Evolutionary conservation across 2,888 invertebrate species (phyloP), one percentile per base, ranked within the genome.

Genomic region (Megaustenia siamemsis): DNA sequence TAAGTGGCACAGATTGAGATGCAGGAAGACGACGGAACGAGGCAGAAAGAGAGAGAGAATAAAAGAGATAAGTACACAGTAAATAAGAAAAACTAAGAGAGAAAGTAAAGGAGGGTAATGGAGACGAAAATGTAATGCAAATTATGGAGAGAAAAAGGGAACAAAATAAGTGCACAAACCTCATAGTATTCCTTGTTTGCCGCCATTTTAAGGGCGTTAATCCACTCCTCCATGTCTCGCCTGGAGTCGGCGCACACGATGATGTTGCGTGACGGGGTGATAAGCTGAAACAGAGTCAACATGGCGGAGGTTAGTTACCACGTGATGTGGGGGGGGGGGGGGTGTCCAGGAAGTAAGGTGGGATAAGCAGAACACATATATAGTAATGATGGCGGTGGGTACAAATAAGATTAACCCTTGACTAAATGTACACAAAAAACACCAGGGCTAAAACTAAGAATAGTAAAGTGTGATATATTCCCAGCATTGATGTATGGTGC

Each of bases 211-310:
- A 98, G 94, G 43, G 97, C 97, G 81, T 96, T 95, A 87, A 98
- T 95, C 98, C 98, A 98, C 92, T 97, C 96, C 95, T 98, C 98
- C 98, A 98, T 98, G 93, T 97, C 97, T 93, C 96, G 95, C 90
- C 97, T 96, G 79, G 95, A 96, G 92, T 97, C 97, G 10, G 94
- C 93, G 86, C 92, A 93, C 83, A 94, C 87, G 45, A 93, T 92
- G 68, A 93, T 89, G 85, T 93, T 93, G 68, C 92, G 90, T 85
- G 91, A 93, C 68, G 93, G 93, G 38, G 94, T 93, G 76, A 94
- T 93, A 80, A 94, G 92, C 94, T 94, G 89, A 38, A 79, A 73
- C 28, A 35, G 28, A 28, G n/a, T n/a, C n/a, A n/a, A n/a, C n/a
- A n/a, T n/a, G n/a, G 32, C 12, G 18, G 6, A 60, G 32, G 15